A percentile compares a stretch with the other conserved stretches of the same genome.
phyloP scores from a whole-genome alignment of 2,797 vertebrate species.

The Centroberyx gerrardi region DNA sequence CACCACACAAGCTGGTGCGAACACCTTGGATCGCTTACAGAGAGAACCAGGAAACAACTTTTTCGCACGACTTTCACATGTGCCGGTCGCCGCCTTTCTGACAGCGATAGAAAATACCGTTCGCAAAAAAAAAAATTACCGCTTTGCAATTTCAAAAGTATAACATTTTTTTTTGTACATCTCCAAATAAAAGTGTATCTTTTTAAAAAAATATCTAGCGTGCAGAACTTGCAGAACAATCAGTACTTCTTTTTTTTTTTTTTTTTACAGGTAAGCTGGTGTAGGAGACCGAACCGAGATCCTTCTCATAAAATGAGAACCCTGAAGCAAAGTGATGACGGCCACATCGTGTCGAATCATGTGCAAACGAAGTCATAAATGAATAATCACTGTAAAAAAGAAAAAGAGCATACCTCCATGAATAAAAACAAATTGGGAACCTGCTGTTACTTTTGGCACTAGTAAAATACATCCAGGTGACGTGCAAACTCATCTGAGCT shows the following conservation, averaged over 20 bases:
- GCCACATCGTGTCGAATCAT: constrained; percentile 6
- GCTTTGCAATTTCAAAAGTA: constrained; percentile 49
- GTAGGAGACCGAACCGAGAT: constrained; percentile 46
- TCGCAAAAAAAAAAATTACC: not conserved
- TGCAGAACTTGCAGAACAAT: constrained; percentile 31
- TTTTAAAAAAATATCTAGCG: constrained; percentile 1
- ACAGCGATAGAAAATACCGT: constrained; percentile 28
- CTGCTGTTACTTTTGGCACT: constrained; percentile 75
- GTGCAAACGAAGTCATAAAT: constrained; percentile 21
- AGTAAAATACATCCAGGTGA: constrained; percentile 58
- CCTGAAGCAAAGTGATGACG: constrained; percentile 53
- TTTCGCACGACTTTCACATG: constrained; percentile 45
- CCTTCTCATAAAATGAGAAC: constrained; percentile 32
- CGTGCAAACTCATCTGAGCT: constrained; percentile 58
- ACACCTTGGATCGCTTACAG: constrained; percentile 1
- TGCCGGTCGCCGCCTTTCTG: constrained; percentile 27
- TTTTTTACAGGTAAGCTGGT: constrained; percentile 59
- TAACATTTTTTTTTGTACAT: constrained; percentile 44
- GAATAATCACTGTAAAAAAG: constrained; percentile 20
- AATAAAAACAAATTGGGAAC: constrained; percentile 35
- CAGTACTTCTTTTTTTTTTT: constrained; percentile 38
- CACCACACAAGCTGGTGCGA: constrained; percentile 53
- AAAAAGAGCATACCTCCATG: constrained; percentile 41
- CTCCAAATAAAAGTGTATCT: not conserved
- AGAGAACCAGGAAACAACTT: not conserved